Evolutionary conservation across 2,888 invertebrate genomes (phyloP).

Genomic region (Eupelmus urozonus): DNA sequence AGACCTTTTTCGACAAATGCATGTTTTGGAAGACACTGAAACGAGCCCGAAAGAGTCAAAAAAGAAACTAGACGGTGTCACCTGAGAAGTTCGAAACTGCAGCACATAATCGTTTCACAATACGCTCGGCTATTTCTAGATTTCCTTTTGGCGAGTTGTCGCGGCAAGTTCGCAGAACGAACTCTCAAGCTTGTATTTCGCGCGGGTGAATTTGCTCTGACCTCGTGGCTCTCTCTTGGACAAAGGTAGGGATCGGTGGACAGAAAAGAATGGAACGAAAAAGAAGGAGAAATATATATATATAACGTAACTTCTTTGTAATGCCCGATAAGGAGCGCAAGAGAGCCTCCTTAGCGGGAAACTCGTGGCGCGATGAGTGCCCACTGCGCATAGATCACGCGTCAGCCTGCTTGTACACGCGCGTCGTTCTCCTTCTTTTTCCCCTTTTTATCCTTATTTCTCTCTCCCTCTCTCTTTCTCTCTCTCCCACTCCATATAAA

Average conservation of each 20-base stretch:
- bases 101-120: background rate
- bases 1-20: too few species aligned
- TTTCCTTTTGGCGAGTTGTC: background rate
- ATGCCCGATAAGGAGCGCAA: slow-evolving; percentile 36
- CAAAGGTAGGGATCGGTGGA: background rate
- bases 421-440: slow-evolving; percentile 28
- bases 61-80: background rate
- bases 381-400: slow-evolving; percentile 58
- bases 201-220: slow-evolving; percentile 35
- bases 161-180: too few species aligned
- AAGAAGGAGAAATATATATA: background rate
- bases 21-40: too few species aligned
- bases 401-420: slow-evolving; percentile 12
- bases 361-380: slow-evolving; percentile 48
- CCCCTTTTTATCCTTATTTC: slow-evolving; percentile 39
- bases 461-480: slow-evolving; percentile 40
- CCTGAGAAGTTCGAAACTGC: background rate
- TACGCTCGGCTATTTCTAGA: background rate
- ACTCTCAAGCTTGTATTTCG: slow-evolving; percentile 35
- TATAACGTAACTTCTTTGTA: slow-evolving; percentile 49
- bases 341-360: slow-evolving; percentile 62
- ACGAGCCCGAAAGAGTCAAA: background rate
- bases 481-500: background rate
- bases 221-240: background rate
- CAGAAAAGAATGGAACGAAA: background rate